phyloP scores from a whole-genome alignment of 2,888 invertebrate species.

The Cryptosula pallasiana region DNA sequence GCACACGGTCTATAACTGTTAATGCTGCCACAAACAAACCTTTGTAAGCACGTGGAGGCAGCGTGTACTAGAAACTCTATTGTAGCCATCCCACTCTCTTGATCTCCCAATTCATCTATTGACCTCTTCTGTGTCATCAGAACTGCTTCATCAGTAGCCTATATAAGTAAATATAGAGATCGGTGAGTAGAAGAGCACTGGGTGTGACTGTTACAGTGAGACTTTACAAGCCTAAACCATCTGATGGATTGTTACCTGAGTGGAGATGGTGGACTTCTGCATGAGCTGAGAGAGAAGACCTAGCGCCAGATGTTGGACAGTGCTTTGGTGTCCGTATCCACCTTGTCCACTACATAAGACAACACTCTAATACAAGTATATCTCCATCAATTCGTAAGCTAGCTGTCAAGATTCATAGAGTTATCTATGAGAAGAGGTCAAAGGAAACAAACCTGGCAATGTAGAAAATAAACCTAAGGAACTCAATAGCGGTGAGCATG shows the following conservation, averaged over 20 bases:
- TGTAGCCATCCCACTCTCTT: constrained; percentile 32
- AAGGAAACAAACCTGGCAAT: constrained; percentile 42
- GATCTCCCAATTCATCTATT: constrained; percentile 12
- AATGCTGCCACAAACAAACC: no score
- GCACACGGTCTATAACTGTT: no score
- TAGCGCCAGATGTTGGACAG: constrained; percentile 42
- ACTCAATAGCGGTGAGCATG: constrained; percentile 41
- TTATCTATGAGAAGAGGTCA: no score
- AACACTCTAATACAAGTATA: not conserved
- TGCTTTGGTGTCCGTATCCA: constrained; percentile 45
- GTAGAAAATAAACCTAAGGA: constrained; percentile 42
- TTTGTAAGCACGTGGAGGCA: constrained; percentile 43
- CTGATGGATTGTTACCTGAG: no score
- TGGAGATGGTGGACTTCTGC: constrained; percentile 35
- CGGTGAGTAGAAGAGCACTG: no score
- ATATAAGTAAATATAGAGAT: no score
- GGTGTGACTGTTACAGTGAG: no score
- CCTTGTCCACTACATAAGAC: constrained; percentile 37
- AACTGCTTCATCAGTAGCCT: constrained; percentile 18
- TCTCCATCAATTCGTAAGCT: no score
- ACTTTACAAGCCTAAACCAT: no score
- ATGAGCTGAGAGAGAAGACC: constrained; percentile 48
- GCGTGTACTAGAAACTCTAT: constrained; percentile 43
- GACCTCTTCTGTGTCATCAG: constrained; percentile 21
- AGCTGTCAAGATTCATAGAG: no score